A percentile compares a stretch with the other conserved stretches of the same genome.
Evolutionary conservation across 1,140 invertebrate species (phyloP).

Genomic region (Pseudomyrmex dendroicus): DNA sequence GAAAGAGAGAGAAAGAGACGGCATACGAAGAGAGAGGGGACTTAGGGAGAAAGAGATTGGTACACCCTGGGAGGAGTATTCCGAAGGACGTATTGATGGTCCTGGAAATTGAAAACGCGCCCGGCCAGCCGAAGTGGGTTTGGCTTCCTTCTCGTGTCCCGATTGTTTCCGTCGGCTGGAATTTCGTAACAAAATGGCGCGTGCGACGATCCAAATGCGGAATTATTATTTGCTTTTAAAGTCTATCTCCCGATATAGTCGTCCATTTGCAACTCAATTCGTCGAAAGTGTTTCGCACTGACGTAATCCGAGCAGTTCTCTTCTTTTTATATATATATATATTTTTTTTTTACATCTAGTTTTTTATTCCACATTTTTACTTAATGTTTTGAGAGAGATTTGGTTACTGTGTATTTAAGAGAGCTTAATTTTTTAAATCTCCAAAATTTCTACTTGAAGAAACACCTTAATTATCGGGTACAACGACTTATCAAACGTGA

Average conservation of each 20-base stretch:
- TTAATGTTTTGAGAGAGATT: too few species aligned
- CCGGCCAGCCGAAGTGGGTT: conserved; percentile 77
- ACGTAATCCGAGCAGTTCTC: too few species aligned
- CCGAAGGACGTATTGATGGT: conserved; percentile 81
- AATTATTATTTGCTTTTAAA: background rate
- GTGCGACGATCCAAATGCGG: conserved; percentile 31
- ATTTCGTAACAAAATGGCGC: conserved; percentile 78
- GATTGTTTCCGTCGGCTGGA: conserved; percentile 77
- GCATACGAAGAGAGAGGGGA: conserved; percentile 61
- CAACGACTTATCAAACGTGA: conserved; percentile 44
- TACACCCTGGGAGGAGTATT: conserved; percentile 75
- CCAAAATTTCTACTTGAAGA: too few species aligned
- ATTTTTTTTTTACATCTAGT: too few species aligned
- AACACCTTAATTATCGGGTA: background rate
- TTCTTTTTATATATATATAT: too few species aligned
- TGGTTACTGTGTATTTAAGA: too few species aligned
- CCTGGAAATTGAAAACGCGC: conserved; percentile 84
- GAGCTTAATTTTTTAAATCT: too few species aligned
- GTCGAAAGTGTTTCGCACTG: background rate
- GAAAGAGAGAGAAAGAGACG: conserved; percentile 56
- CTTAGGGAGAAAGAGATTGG: conserved; percentile 75
- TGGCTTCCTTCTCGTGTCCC: conserved; percentile 72
- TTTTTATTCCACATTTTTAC: too few species aligned
- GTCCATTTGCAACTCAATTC: background rate
- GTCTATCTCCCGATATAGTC: background rate